These are phyloP conservation scores for Rhynchomys soricoides DNA, from an alignment of 2,113 vertebrate species.

Conservation along the genomic window DNA sequence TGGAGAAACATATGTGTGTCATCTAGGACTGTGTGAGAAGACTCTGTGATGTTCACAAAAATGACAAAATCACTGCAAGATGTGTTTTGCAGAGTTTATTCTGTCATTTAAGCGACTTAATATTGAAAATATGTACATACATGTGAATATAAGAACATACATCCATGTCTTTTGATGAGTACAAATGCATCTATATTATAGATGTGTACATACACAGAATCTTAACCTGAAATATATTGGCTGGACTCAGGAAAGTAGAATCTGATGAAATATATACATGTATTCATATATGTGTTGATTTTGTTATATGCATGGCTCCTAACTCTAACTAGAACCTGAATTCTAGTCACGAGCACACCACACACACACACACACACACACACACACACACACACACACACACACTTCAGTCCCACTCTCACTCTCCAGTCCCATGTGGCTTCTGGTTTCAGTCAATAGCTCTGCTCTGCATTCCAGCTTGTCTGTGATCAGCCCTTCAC, in stretches of 20 bases:
- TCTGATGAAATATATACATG: neutral
- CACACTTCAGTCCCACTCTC: neutral
- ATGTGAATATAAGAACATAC: neutral
- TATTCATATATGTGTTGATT: neutral
- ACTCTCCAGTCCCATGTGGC: neutral
- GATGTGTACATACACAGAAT: neutral
- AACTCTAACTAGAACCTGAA: neutral
- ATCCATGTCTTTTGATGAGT: neutral
- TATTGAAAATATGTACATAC: neutral
- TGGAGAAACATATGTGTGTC: too few species aligned
- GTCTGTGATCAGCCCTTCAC: neutral
- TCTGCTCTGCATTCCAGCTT: neutral
- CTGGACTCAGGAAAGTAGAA: neutral
- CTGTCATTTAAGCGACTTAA: neutral
- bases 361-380: neutral
- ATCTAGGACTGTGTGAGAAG: neutral
- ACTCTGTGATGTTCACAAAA: neutral
- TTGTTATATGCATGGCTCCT: neutral
- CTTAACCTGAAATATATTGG: neutral
- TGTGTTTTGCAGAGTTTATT: neutral
- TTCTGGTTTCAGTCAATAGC: neutral
- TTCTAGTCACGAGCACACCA: neutral
- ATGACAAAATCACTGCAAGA: neutral
- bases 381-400: neutral
- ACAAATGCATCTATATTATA: neutral